Base-by-base conservation (phyloP, 2,888 invertebrate species). In the Melanostoma mellinum region DNA sequence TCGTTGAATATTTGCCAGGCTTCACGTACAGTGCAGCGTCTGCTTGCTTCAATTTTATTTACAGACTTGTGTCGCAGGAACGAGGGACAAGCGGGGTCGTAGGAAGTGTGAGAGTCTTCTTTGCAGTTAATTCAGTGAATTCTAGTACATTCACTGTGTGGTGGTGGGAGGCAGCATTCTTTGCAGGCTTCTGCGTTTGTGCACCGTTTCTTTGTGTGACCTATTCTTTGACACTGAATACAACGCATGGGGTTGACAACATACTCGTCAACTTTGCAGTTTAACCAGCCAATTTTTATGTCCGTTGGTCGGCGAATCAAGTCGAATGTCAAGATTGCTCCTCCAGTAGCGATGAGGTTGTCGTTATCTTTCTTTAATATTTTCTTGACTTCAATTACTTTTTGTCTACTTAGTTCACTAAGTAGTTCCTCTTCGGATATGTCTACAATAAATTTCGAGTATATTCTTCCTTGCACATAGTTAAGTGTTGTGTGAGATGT, bases 61-160 rank as follows among this genome's bases (percentile, higher is more conserved):
- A n/a, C n/a, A n/a, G n/a, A n/a, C n/a, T n/a, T n/a, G n/a, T n/a
- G n/a, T n/a, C n/a, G n/a, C n/a, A n/a, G n/a, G n/a, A n/a, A n/a
- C n/a, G n/a, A n/a, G n/a, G n/a, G n/a, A n/a, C n/a, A n/a, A n/a
- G n/a, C n/a, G n/a, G n/a, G n/a, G n/a, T n/a, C n/a, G n/a, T n/a
- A n/a, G n/a, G n/a, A n/a, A n/a, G n/a, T n/a, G n/a, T 52, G 33
- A 9, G 3, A 42, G 6, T 42, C 4, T 5, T 42, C 42, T 6
- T 6, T 42, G 42, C 42, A 55, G 30, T 48, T 48, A 30, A 48
- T 4, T 20, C 32, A 30, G 6, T 56, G 3, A 3, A 71, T 40
- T 85, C 90, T 50, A 30, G 30, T 10, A 30, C 48, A 48, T 1
- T 10, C 20, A 30, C 6, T 10, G 30, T 48, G 30, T 30, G 6